phyloP scores from a whole-genome alignment of 2,113 vertebrate genomes.

The Apodemus sylvaticus region DNA sequence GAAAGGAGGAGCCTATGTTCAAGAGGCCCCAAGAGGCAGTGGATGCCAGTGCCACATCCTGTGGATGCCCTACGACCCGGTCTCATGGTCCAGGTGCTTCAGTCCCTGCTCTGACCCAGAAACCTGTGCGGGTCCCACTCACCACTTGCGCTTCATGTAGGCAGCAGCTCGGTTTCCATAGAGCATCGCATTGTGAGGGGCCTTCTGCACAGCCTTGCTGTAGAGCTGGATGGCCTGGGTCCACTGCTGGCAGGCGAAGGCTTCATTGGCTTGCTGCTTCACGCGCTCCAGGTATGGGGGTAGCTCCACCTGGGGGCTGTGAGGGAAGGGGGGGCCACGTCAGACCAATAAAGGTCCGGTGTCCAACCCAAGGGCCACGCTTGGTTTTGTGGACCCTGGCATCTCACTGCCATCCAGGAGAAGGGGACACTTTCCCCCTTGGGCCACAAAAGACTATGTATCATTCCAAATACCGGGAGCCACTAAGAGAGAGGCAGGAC shows the following conservation, averaged over 20 bases:
- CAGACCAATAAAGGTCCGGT: background rate
- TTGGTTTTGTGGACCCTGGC: background rate
- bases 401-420: slow-evolving; percentile 11
- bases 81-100: background rate
- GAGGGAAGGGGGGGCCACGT: slow-evolving; percentile 50
- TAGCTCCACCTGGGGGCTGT: slow-evolving; percentile 91
- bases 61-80: background rate
- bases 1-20: background rate
- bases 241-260: slow-evolving; percentile 98
- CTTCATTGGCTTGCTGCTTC: slow-evolving; percentile 98
- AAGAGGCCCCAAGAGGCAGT: background rate
- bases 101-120: background rate
- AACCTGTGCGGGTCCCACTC: slow-evolving; percentile 47
- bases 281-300: slow-evolving; percentile 94
- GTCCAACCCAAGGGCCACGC: background rate
- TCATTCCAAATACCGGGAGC: background rate
- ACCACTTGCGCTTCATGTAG: slow-evolving; percentile 99
- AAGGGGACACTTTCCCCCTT: background rate
- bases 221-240: slow-evolving; percentile 99
- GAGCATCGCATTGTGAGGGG: slow-evolving; percentile 94
- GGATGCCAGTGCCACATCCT: background rate
- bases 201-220: slow-evolving; percentile 94
- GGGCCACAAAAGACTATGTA: background rate
- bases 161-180: slow-evolving; percentile 98
- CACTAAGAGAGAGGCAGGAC: background rate